Percentiles rank a stretch among this genome's conserved stretches.
Evolutionary conservation across 2,113 vertebrate species (phyloP).

Genomic region (Colistium nudipinnis): DNA sequence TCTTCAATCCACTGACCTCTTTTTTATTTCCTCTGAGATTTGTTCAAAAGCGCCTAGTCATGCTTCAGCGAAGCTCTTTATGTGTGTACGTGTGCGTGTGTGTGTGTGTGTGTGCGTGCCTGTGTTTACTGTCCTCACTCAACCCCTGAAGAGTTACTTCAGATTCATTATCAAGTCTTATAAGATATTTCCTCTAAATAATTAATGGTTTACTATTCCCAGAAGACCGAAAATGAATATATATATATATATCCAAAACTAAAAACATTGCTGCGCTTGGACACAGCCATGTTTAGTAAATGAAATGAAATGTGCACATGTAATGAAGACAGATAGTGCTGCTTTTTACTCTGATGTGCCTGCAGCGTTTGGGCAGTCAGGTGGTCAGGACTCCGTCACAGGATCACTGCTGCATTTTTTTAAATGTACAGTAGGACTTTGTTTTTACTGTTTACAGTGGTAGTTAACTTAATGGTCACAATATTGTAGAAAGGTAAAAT

Average conservation of each 20-base stretch:
- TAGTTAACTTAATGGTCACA: neutral
- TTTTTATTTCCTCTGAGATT: slow-evolving; percentile 72
- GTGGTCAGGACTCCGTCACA: neutral
- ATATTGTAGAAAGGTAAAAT: neutral
- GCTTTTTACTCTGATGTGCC: neutral
- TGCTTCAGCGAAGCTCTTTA: slow-evolving; percentile 27
- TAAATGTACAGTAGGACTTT: neutral
- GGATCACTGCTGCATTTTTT: slow-evolving; percentile 4
- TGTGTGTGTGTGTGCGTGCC: slow-evolving; percentile 11
- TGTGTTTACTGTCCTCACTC: slow-evolving; percentile 26
- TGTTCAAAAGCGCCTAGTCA: slow-evolving; percentile 44
- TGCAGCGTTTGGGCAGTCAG: neutral
- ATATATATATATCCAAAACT: too few relatives aligned
- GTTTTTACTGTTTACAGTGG: neutral
- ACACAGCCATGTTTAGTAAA: neutral
- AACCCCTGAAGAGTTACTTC: slow-evolving; percentile 23
- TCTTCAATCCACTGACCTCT: slow-evolving; percentile 74
- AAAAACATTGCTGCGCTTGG: too few relatives aligned
- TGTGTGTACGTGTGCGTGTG: slow-evolving; percentile 8
- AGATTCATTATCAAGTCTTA: neutral
- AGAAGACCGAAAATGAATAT: too few relatives aligned
- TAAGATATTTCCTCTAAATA: neutral
- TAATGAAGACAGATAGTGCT: too few relatives aligned
- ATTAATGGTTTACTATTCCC: neutral
- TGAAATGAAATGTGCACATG: neutral